Evolutionary conservation across 2,888 invertebrate species (phyloP).

Genomic region (Liopterus haemorrhoidalis): DNA sequence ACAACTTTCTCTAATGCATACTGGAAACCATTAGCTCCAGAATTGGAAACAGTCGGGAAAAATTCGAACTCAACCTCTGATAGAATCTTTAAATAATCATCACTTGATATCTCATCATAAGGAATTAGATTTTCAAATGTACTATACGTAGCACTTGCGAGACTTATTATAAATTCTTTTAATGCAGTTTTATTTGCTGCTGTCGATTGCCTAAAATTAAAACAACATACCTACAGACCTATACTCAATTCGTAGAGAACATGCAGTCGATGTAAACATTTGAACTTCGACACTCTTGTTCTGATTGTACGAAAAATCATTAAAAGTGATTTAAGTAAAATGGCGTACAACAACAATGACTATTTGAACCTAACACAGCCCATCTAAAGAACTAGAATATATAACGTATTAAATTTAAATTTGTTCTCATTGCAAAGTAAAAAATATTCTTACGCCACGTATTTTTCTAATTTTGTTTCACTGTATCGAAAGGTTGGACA

Average conservation of each 20-base stretch:
- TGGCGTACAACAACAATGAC: neutral
- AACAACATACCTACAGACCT: too few species aligned
- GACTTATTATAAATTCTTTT: constrained; percentile 50
- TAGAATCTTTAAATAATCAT: constrained; percentile 53
- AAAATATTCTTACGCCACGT: constrained; percentile 47
- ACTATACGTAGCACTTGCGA: constrained; percentile 55
- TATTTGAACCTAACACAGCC: neutral
- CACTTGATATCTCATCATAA: constrained; percentile 51
- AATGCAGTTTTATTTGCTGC: constrained; percentile 50
- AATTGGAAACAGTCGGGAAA: constrained; percentile 47
- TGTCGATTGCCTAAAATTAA: constrained; percentile 39
- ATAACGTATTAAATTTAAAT: constrained; percentile 7
- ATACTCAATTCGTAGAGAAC: too few species aligned
- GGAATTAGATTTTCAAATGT: constrained; percentile 54
- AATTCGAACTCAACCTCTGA: constrained; percentile 50
- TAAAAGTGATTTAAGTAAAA: too few species aligned
- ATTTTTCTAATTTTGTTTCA: constrained; percentile 49
- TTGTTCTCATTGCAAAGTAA: neutral
- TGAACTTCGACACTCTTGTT: too few species aligned
- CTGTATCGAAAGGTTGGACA: constrained; percentile 58
- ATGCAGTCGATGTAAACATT: too few species aligned
- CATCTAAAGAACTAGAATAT: neutral
- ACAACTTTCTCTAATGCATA: constrained; percentile 52
- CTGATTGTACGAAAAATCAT: too few species aligned
- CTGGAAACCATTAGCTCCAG: constrained; percentile 35